phyloP scores from a whole-genome alignment of 2,888 invertebrate genomes.

The Aplocera efformata region DNA sequence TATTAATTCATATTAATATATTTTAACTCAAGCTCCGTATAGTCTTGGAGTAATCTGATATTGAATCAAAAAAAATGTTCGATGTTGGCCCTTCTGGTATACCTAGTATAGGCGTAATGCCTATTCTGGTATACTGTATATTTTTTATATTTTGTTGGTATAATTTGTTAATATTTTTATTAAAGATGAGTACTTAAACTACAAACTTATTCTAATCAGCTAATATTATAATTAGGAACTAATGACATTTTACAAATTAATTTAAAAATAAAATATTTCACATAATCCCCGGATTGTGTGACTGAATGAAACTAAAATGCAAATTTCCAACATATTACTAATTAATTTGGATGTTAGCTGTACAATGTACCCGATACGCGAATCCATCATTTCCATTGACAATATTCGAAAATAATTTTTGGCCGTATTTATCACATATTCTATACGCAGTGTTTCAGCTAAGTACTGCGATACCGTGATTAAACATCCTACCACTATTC shows the following conservation, averaged over 20 bases:
- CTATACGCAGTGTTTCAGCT: conserved; percentile 51
- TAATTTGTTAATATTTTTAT: no score
- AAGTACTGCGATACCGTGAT: conserved; percentile 72
- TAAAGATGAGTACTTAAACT: no score
- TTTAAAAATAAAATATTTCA: conserved; percentile 6
- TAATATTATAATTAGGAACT: conserved; percentile 10
- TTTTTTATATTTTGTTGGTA: no score
- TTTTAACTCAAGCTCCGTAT: no score
- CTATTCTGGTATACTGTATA: no score
- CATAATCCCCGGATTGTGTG: not conserved
- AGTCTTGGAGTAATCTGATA: no score
- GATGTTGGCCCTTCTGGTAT: no score
- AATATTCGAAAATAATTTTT: conserved; percentile 66
- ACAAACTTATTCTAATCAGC: not conserved
- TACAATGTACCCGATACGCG: conserved; percentile 21
- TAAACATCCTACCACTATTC: conserved; percentile 76
- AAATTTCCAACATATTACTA: conserved; percentile 27
- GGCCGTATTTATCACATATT: conserved; percentile 67
- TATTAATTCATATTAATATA: no score
- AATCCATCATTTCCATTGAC: conserved; percentile 49
- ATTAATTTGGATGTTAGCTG: conserved; percentile 35
- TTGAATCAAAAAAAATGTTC: no score
- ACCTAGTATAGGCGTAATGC: no score
- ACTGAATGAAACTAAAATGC: conserved; percentile 29
- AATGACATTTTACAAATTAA: conserved; percentile 13